These are phyloP conservation scores for Petrophora chlorosata DNA, from an alignment of 2,888 invertebrate species.

Conservation along the genomic window DNA sequence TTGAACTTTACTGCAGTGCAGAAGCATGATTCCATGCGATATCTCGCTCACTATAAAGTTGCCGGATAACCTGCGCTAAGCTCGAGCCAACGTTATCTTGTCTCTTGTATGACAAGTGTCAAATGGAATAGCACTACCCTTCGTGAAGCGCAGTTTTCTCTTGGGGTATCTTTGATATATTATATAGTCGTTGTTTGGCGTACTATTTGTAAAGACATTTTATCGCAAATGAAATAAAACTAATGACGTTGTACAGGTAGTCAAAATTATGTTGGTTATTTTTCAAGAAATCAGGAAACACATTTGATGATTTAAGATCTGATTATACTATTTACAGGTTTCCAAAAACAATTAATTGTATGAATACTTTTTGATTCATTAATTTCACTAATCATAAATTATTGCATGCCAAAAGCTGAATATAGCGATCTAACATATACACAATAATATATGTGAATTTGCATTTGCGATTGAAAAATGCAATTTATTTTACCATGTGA, in stretches of 20 bases:
- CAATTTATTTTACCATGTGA: background rate
- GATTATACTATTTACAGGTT: no score
- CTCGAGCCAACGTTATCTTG: conserved; percentile 15
- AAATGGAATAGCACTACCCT: conserved; percentile 20
- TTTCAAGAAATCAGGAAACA: no score
- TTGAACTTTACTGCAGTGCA: background rate
- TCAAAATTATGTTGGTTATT: no score
- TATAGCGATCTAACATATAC: no score
- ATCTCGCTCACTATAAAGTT: conserved; percentile 8
- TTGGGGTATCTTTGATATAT: conserved; percentile 20
- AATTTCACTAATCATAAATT: no score
- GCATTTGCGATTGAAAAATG: background rate
- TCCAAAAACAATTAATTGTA: no score
- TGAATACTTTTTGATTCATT: no score
- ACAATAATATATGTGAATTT: no score
- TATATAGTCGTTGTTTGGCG: conserved; percentile 17
- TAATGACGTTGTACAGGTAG: no score
- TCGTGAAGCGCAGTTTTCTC: conserved; percentile 18
- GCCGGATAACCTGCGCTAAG: conserved; percentile 19
- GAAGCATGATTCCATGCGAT: background rate
- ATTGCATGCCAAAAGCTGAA: no score
- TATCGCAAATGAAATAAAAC: background rate
- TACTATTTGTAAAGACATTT: conserved; percentile 17
- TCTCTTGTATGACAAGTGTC: conserved; percentile 25
- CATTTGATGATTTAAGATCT: no score